Evolutionary conservation across 2,888 invertebrate genomes (phyloP).

Genomic region (Chouioia cunea): DNA sequence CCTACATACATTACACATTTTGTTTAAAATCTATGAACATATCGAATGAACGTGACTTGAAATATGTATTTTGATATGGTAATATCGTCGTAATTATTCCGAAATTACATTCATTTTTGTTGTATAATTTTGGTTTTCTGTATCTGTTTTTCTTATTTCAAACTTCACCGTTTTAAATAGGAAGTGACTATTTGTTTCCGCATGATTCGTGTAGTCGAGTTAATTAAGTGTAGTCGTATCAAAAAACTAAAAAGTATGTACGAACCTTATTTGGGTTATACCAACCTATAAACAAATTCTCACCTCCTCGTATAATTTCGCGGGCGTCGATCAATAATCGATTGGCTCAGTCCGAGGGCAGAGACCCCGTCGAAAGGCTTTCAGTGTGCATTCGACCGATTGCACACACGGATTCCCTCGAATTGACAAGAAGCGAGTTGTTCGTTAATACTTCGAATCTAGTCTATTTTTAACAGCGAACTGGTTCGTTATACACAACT

Average conservation of each 20-base stretch:
- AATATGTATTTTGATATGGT: too few relatives aligned
- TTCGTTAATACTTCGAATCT: neutral
- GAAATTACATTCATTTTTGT: too few relatives aligned
- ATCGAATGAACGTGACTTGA: neutral
- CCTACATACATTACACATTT: too few relatives aligned
- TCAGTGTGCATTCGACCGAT: slow-evolving; percentile 1
- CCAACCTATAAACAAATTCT: slow-evolving; percentile 67
- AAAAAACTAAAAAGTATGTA: slow-evolving; percentile 4
- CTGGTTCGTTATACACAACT: neutral
- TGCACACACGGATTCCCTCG: slow-evolving; percentile 1
- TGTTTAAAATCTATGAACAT: neutral
- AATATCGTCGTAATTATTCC: too few relatives aligned
- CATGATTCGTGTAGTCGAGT: too few relatives aligned
- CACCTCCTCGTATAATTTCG: slow-evolving; percentile 55
- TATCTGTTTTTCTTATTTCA: too few relatives aligned
- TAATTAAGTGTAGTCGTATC: too few relatives aligned
- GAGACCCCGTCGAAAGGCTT: slow-evolving; percentile 55
- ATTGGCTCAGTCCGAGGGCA: slow-evolving; percentile 58
- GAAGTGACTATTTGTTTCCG: too few relatives aligned
- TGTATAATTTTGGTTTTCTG: too few relatives aligned
- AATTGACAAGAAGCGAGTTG: neutral
- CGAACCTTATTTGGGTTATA: slow-evolving; percentile 64
- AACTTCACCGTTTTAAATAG: too few relatives aligned
- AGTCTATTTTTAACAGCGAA: neutral
- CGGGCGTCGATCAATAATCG: slow-evolving; percentile 62